Evolutionary conservation across 2,797 vertebrate genomes (phyloP).

Genomic region (Lateolabrax maculatus): DNA sequence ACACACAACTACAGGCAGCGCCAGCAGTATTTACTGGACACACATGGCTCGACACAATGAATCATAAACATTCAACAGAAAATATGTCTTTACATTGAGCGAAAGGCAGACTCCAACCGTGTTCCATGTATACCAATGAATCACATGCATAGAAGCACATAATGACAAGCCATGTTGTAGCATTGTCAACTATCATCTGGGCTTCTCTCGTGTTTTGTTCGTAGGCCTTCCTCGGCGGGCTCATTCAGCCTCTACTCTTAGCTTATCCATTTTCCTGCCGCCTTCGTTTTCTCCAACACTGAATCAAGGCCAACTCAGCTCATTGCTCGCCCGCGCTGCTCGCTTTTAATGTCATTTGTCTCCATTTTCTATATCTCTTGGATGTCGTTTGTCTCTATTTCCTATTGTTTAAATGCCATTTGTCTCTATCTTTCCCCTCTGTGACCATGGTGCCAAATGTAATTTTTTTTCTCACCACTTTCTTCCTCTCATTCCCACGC

Average conservation of each 20-base stretch:
- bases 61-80: slow-evolving; percentile 54
- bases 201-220: slow-evolving; percentile 69
- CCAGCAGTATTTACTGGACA: slow-evolving; percentile 58
- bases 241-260: slow-evolving; percentile 25
- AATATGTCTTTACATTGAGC: slow-evolving; percentile 35
- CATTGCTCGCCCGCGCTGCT: slow-evolving; percentile 33
- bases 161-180: slow-evolving; percentile 36
- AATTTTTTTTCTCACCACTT: slow-evolving; percentile 18
- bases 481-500: slow-evolving; percentile 13
- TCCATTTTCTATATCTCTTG: slow-evolving; percentile 53
- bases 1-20: slow-evolving; percentile 45
- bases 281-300: slow-evolving; percentile 34
- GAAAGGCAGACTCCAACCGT: slow-evolving; percentile 10
- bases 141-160: slow-evolving; percentile 36
- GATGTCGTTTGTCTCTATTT: slow-evolving; percentile 58
- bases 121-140: slow-evolving; percentile 42
- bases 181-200: slow-evolving; percentile 32
- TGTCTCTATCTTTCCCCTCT: slow-evolving; percentile 34
- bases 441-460: slow-evolving; percentile 12
- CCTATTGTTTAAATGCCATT: slow-evolving; percentile 51
- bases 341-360: slow-evolving; percentile 58
- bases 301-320: slow-evolving; percentile 23
- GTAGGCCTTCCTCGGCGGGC: slow-evolving; percentile 46
- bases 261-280: slow-evolving; percentile 25
- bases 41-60: slow-evolving; percentile 48